Conservation (phyloP, 2,113 vertebrate genomes). For the Circaetus cinerascens region DNA sequence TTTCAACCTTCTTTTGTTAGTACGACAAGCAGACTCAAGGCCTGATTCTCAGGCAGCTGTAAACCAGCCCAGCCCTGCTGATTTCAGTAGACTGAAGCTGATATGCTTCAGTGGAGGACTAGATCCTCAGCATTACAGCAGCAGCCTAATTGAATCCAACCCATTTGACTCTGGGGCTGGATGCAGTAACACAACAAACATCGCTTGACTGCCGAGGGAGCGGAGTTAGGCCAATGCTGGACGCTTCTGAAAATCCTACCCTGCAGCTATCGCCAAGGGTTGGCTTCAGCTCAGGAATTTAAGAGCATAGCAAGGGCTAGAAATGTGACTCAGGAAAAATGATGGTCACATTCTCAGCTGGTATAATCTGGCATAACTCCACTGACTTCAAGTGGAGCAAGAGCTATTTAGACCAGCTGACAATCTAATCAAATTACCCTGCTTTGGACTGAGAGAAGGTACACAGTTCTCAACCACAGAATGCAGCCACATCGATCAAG, state of each 20-base stretch:
- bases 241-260: background rate
- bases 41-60: background rate
- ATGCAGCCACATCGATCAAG: background rate
- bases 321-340: background rate
- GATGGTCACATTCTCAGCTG: background rate
- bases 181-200: background rate
- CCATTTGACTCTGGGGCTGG: background rate
- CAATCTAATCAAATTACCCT: background rate
- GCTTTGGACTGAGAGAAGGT: background rate
- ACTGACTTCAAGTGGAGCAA: background rate
- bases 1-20: background rate
- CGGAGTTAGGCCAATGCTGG: background rate
- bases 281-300: background rate
- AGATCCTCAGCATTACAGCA: background rate
- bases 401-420: background rate
- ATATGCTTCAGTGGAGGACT: background rate
- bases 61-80: background rate
- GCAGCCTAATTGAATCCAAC: background rate
- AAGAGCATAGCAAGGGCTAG: background rate
- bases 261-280: background rate
- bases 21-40: background rate
- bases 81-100: fast-evolving
- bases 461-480: background rate
- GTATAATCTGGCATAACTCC: background rate
- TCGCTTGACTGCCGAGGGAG: background rate